Evolutionary conservation across 2,113 vertebrate species (phyloP), one percentile per base, ranked within the genome.

Genomic region (Sylvia atricapilla): DNA sequence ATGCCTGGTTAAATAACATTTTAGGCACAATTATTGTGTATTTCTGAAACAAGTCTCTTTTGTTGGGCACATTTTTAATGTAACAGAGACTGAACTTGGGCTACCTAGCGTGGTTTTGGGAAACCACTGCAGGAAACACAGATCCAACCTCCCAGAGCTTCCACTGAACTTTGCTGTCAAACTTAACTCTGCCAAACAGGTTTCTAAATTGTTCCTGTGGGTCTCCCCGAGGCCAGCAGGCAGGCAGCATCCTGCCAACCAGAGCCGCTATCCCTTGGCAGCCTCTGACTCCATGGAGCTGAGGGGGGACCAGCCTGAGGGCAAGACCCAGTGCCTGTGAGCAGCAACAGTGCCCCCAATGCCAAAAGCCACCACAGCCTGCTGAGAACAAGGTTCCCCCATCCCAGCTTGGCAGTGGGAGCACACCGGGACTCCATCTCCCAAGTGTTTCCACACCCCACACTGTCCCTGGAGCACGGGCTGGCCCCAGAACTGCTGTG

Each of bases 401-500:
- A 3, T 11, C 18, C 41, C 62, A 59, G 6, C 27, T 17, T 3
- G 3, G 33, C 49, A 67, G 52, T 3, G 10, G 63, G 12, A 64
- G 41, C 46, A 49, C 22, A 15, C 0, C 23, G 20, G 37, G 52
- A 43, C 6, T 17, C 47, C 73, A 21, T 59, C 19, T 46, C 24
- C 50, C n/a, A 49, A 0, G 3, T 6, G 15, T 80, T 66, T 49
- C 47, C 2, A 8, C 43, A 59, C 24, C 21, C 20, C 0, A 0
- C 1, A 0, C 39, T 43, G 49, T 23, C 63, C 27, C 21, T 28
- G 39, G 60, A n/a, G 28, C 22, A 1, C 0, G 0, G 70, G n/a
- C 59, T 73, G 44, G 59, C n/a, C 50, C 35, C 46, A 30, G 46
- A 77, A 43, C 25, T 0, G 0, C 63, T 16, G 44, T 2, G 20